Evolutionary conservation across 2,888 invertebrate species (phyloP).

Genomic region (Meteorus cinctellus): DNA sequence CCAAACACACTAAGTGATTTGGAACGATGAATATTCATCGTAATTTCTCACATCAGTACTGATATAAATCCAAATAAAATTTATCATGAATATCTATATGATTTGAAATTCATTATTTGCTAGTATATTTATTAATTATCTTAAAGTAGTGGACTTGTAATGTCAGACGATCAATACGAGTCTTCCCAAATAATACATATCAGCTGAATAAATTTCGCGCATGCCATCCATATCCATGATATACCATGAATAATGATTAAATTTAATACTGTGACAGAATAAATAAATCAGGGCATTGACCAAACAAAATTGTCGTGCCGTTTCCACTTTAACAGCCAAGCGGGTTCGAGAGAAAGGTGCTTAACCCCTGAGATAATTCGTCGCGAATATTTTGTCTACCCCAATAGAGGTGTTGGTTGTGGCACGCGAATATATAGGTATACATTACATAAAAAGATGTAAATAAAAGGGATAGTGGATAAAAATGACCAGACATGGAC

Average conservation of each 20-base stretch:
- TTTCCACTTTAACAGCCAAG: background rate
- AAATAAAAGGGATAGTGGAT: background rate
- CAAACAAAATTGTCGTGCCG: background rate
- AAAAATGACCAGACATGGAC: background rate
- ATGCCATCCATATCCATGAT: no score
- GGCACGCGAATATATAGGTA: background rate
- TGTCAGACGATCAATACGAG: no score
- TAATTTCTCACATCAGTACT: no score
- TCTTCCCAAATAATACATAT: no score
- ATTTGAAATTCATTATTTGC: no score
- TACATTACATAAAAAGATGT: background rate
- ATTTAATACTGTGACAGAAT: slow-evolving; percentile 17
- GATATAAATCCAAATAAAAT: no score
- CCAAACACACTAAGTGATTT: no score
- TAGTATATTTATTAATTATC: no score
- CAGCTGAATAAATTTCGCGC: no score
- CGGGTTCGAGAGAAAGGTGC: background rate
- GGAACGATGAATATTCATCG: no score
- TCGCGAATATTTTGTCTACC: background rate
- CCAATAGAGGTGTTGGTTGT: background rate
- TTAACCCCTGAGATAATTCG: slow-evolving; percentile 15
- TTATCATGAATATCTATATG: no score
- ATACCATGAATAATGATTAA: background rate
- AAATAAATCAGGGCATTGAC: slow-evolving; percentile 6
- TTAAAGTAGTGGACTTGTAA: no score